Conservation (phyloP, 2,888 invertebrate species). For the Andrena hattorfiana region DNA sequence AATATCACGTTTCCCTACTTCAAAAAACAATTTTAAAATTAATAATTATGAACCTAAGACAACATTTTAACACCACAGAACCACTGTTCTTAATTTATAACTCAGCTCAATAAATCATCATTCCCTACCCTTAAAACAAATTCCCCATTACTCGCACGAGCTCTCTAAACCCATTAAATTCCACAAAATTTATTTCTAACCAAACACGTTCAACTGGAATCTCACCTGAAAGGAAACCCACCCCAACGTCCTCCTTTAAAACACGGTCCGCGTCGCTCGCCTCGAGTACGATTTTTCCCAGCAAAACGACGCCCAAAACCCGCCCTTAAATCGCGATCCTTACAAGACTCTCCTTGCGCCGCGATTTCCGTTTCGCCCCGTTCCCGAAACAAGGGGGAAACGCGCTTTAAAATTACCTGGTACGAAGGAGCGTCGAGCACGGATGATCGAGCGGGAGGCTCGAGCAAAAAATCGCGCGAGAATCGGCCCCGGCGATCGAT, state of each 20-base stretch:
- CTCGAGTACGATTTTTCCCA: neutral
- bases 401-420: neutral
- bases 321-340: neutral
- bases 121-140: too few relatives aligned
- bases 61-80: neutral
- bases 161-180: too few relatives aligned
- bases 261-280: neutral
- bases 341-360: neutral
- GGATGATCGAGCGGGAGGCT: neutral
- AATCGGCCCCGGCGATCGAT: slow-evolving; percentile 67
- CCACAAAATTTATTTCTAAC: too few relatives aligned
- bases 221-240: too few relatives aligned
- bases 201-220: too few relatives aligned
- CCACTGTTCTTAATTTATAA: neutral
- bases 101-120: too few relatives aligned
- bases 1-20: neutral
- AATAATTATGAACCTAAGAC: neutral
- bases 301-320: neutral
- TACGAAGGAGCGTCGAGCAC: neutral
- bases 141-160: too few relatives aligned
- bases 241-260: too few relatives aligned
- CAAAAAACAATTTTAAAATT: neutral
- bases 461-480: neutral
- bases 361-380: neutral
- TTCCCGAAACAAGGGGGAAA: neutral